A percentile compares a stretch with the other conserved stretches of the same genome.
These are phyloP conservation scores for Lycaena phlaeas DNA, from an alignment of 2,888 invertebrate genomes.

Conservation along the genomic window DNA sequence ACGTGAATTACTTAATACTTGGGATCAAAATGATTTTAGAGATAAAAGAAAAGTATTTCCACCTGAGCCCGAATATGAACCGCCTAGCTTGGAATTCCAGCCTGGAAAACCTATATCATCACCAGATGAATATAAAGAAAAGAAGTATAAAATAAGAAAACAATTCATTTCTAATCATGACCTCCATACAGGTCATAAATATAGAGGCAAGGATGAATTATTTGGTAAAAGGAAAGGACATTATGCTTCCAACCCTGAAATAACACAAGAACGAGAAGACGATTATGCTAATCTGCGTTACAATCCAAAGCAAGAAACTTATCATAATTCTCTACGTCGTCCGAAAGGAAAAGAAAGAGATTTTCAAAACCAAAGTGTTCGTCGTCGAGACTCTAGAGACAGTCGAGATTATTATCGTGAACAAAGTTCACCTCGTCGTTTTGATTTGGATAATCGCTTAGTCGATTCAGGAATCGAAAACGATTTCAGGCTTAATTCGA, in stretches of 20 bases:
- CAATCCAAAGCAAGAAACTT: constrained; percentile 55
- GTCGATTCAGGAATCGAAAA: constrained; percentile 88
- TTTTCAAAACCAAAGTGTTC: constrained; percentile 44
- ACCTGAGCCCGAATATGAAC: constrained; percentile 73
- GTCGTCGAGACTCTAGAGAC: constrained; percentile 62
- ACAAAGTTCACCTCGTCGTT: constrained; percentile 54
- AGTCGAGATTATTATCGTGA: constrained; percentile 61
- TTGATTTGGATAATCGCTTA: constrained; percentile 74
- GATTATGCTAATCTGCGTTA: constrained; percentile 58
- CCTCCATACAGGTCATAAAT: constrained; percentile 55
- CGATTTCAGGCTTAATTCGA: constrained; percentile 82
- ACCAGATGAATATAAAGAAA: constrained; percentile 73
- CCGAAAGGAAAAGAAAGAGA: constrained; percentile 67
- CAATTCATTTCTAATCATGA: constrained; percentile 66
- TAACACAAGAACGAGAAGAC: constrained; percentile 64
- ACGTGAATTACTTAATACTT: constrained; percentile 47
- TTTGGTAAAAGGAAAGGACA: constrained; percentile 65
- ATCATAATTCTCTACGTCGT: constrained; percentile 76
- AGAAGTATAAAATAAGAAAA: constrained; percentile 62
- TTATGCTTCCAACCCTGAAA: constrained; percentile 76
- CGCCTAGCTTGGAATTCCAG: constrained; percentile 77
- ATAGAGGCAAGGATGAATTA: constrained; percentile 56
- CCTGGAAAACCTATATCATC: constrained; percentile 71
- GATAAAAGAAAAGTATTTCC: constrained; percentile 51
- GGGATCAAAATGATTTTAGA: constrained; percentile 40